Evolutionary conservation across 2,888 invertebrate genomes (phyloP).

Genomic region (Epinotia bilunana): DNA sequence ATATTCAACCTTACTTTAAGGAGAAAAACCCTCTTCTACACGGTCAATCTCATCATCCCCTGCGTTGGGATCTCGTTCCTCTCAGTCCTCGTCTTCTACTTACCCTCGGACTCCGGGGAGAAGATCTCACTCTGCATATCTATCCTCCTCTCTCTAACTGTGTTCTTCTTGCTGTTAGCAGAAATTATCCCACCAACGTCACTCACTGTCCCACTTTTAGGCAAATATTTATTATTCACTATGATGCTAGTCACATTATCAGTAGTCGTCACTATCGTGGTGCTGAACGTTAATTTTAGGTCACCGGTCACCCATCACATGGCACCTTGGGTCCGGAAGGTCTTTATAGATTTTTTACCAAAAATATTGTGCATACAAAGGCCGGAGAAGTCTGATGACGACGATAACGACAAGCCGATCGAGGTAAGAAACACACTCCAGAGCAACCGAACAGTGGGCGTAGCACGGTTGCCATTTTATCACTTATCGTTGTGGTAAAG

Average conservation of each 20-base stretch:
- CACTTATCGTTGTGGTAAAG: no score
- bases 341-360: slow-evolving; percentile 94
- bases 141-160: slow-evolving; percentile 95
- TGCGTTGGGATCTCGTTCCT: slow-evolving; percentile 98
- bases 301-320: slow-evolving; percentile 97
- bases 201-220: slow-evolving; percentile 94
- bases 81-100: slow-evolving; percentile 98
- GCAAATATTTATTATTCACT: slow-evolving; percentile 96
- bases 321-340: slow-evolving; percentile 94
- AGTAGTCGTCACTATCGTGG: slow-evolving; percentile 96
- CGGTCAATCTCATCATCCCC: slow-evolving; percentile 98
- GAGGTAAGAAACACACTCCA: slow-evolving; percentile 72
- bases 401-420: slow-evolving; percentile 79
- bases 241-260: slow-evolving; percentile 97
- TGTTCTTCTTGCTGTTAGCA: slow-evolving; percentile 96
- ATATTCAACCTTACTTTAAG: slow-evolving; percentile 98
- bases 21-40: slow-evolving; percentile 98
- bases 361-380: slow-evolving; percentile 94
- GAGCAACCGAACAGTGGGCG: no score
- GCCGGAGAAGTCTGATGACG: slow-evolving; percentile 91
- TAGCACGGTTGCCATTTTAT: no score
- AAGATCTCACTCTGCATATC: slow-evolving; percentile 98
- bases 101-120: slow-evolving; percentile 99
- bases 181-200: slow-evolving; percentile 98
- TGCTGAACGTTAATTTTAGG: slow-evolving; percentile 96